phyloP scores from a whole-genome alignment of 2,888 invertebrate species.

The Nomada fabriciana region DNA sequence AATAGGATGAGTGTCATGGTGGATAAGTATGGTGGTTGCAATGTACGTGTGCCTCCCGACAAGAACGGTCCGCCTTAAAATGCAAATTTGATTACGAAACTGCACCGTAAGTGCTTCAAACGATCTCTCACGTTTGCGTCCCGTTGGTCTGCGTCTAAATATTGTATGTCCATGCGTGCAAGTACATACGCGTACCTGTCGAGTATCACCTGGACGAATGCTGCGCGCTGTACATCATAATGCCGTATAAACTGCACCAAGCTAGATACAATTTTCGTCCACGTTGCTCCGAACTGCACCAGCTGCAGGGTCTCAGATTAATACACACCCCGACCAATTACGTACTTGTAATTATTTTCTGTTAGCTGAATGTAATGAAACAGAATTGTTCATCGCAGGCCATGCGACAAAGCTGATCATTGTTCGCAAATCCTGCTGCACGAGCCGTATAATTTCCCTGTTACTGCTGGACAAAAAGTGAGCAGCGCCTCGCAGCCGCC shows the following conservation, averaged over 20 bases:
- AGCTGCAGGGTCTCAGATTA: not conserved
- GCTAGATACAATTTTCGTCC: conserved; percentile 20
- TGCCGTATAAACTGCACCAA: conserved; percentile 12
- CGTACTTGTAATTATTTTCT: not conserved
- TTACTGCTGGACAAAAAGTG: not conserved
- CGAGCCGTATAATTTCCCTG: not conserved
- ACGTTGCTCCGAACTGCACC: not conserved
- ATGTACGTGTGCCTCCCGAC: not conserved
- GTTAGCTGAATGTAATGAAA: conserved; percentile 44
- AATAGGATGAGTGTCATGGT: conserved; percentile 12
- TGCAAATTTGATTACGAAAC: conserved; percentile 74
- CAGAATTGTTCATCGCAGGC: conserved; percentile 61
- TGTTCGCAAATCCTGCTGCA: conserved; percentile 21
- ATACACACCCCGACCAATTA: not conserved
- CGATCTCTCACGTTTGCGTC: conserved; percentile 31
- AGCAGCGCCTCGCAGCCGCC: not conserved
- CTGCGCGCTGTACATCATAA: conserved; percentile 17
- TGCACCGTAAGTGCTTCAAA: conserved; percentile 14
- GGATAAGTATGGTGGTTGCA: too few species aligned
- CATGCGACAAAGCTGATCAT: conserved; percentile 25
- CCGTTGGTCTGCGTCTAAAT: conserved; percentile 19
- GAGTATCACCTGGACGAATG: not conserved
- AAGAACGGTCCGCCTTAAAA: conserved; percentile 62
- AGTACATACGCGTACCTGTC: not conserved
- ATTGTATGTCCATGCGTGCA: conserved; percentile 1